These are phyloP conservation scores for Paramisgurnus dabryanus DNA, from an alignment of 2,113 vertebrate species.

Conservation along the genomic window DNA sequence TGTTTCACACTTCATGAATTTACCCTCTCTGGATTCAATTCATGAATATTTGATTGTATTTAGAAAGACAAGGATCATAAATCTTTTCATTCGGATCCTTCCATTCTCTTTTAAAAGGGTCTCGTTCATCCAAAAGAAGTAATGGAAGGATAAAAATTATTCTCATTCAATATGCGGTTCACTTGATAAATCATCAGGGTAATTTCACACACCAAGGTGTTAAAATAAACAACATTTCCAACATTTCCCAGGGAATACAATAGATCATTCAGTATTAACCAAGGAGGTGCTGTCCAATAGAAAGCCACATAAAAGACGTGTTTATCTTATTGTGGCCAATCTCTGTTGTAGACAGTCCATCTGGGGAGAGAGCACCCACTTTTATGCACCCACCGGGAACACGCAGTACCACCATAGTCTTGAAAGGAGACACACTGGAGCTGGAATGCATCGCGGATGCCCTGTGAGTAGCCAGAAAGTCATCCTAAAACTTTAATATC, in stretches of 20 bases:
- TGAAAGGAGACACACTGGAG: conserved; percentile 86
- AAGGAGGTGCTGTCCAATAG: neutral
- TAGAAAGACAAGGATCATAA: neutral
- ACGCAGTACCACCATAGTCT: conserved; percentile 84
- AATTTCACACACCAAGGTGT: neutral
- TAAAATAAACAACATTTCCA: neutral
- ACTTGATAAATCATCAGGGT: conserved; percentile 32
- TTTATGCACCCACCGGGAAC: conserved; percentile 83
- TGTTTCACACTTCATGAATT: neutral
- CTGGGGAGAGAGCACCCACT: conserved; percentile 79
- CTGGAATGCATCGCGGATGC: conserved; percentile 94
- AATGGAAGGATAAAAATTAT: conserved; percentile 38
- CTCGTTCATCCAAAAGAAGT: conserved; percentile 13
- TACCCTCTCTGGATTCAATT: neutral
- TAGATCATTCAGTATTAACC: neutral
- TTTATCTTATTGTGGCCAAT: conserved; percentile 9
- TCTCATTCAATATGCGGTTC: conserved; percentile 32
- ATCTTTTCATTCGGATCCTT: conserved; percentile 14
- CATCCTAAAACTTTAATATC: neutral
- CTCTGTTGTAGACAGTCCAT: conserved; percentile 78
- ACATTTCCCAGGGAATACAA: neutral
- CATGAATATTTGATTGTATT: neutral
- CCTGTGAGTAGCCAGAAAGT: conserved; percentile 80
- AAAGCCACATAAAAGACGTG: neutral
- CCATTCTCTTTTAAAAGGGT: conserved; percentile 39